Evolutionary conservation across 2,888 invertebrate species (phyloP).

Genomic region (Perdita meconis): DNA sequence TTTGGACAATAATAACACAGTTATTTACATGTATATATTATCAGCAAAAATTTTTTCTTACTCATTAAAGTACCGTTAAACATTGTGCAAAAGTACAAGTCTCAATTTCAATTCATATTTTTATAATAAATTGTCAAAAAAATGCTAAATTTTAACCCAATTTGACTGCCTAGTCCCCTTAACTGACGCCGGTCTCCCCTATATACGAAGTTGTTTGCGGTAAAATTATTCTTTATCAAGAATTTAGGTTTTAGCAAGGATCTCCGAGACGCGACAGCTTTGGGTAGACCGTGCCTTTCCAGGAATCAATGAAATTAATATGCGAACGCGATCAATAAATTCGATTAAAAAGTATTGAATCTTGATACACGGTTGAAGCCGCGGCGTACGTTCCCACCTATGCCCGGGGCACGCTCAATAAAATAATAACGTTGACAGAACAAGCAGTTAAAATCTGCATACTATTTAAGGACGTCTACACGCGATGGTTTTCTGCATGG

Average conservation of each 20-base stretch:
- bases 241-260: background rate
- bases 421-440: conserved; percentile 60
- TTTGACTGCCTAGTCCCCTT: no score
- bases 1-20: no score
- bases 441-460: conserved; percentile 58
- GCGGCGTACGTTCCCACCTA: conserved; percentile 38
- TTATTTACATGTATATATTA: no score
- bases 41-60: no score
- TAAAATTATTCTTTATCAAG: background rate
- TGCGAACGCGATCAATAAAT: conserved; percentile 29
- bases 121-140: no score
- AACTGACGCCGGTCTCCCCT: no score
- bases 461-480: conserved; percentile 50
- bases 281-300: conserved; percentile 20
- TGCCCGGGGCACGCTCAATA: conserved; percentile 35
- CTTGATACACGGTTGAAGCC: background rate
- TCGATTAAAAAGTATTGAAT: background rate
- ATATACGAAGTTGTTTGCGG: background rate
- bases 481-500: conserved; percentile 38
- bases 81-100: no score
- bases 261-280: background rate
- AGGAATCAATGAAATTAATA: conserved; percentile 22
- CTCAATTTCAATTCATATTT: no score
- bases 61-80: no score
- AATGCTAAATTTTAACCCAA: no score